phyloP scores from a whole-genome alignment of 2,113 vertebrate genomes.

The Callopanchax toddi region DNA sequence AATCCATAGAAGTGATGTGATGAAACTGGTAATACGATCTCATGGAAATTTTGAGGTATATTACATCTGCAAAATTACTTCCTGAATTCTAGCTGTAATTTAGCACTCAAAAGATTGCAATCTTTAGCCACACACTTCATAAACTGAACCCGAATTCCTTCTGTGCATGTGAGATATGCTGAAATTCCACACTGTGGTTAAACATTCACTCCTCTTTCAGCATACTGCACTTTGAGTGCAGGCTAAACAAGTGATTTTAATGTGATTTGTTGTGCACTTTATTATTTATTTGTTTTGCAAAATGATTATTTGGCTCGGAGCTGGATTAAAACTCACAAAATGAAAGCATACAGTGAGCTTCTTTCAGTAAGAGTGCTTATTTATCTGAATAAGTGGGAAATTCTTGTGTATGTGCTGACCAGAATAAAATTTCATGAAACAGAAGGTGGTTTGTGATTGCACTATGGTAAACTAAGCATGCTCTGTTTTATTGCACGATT shows the following conservation, averaged over 20 bases:
- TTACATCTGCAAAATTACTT: neutral
- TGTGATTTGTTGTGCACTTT: constrained; percentile 58
- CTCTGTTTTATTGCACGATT: constrained; percentile 13
- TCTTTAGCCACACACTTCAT: constrained; percentile 4
- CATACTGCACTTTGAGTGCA: constrained; percentile 23
- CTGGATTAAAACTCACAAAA: constrained; percentile 34
- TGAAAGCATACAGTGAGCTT: constrained; percentile 24
- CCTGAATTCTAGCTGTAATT: constrained; percentile 10
- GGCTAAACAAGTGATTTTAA: constrained; percentile 53
- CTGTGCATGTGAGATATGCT: constrained; percentile 41
- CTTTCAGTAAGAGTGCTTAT: constrained; percentile 6
- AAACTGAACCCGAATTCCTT: constrained; percentile 16
- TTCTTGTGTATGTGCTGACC: constrained; percentile 23
- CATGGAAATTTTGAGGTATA: too few species aligned
- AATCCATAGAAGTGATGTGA: too few species aligned
- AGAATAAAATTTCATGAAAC: constrained; percentile 1
- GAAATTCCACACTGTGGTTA: constrained; percentile 65
- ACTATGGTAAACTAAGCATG: constrained; percentile 7
- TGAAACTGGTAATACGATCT: too few species aligned
- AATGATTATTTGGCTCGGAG: constrained; percentile 35
- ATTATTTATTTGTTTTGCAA: constrained; percentile 18
- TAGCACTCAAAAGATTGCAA: constrained; percentile 5
- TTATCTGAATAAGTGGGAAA: neutral
- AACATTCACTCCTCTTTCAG: constrained; percentile 57
- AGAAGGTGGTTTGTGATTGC: constrained; percentile 13